Evolutionary conservation across 2,888 invertebrate species (phyloP).

Genomic region (Zaprionus lineosus): DNA sequence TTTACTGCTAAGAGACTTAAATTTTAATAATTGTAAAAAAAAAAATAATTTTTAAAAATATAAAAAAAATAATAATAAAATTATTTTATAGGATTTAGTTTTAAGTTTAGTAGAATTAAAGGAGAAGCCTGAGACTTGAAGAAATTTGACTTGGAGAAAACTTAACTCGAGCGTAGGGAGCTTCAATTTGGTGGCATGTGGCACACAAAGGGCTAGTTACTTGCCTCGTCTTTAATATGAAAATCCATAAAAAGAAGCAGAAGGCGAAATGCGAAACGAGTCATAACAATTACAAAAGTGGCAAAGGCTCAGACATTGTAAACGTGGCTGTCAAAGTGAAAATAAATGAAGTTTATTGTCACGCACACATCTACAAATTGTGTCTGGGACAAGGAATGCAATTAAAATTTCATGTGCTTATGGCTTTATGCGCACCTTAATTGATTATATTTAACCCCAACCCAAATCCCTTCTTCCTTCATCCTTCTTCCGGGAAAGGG

Average conservation of each 20-base stretch:
- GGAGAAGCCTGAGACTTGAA: too few species aligned
- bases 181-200: neutral
- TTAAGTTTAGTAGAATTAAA: too few species aligned
- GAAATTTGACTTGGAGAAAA: too few species aligned
- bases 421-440: constrained; percentile 39
- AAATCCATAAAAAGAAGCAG: constrained; percentile 8
- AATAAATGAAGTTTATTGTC: constrained; percentile 52
- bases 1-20: too few species aligned
- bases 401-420: constrained; percentile 60
- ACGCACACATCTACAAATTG: constrained; percentile 37
- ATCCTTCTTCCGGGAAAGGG: neutral
- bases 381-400: constrained; percentile 44
- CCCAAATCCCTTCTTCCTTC: neutral
- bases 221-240: neutral
- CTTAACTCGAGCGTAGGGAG: neutral
- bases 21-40: too few species aligned
- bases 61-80: too few species aligned
- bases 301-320: neutral
- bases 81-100: too few species aligned
- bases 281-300: constrained; percentile 6
- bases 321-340: constrained; percentile 14
- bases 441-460: constrained; percentile 49
- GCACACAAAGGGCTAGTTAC: constrained; percentile 1
- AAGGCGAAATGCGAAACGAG: neutral
- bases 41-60: too few species aligned